Evolutionary conservation across 2,888 invertebrate genomes (phyloP).

Genomic region (Cerastis rubricosa): DNA sequence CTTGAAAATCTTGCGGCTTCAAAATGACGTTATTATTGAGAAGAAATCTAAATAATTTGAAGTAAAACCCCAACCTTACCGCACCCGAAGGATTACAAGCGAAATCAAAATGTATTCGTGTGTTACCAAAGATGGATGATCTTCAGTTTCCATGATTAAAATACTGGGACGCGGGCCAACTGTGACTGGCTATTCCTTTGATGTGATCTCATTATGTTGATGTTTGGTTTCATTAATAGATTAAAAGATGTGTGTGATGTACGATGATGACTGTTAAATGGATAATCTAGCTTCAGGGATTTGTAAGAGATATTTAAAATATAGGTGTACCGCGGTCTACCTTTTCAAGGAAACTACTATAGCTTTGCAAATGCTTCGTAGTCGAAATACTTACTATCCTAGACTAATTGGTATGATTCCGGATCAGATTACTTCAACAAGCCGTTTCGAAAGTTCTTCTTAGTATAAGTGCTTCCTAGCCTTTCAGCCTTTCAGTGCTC

Average conservation of each 20-base stretch:
- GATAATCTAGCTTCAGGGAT: background rate
- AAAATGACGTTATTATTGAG: slow-evolving; percentile 10
- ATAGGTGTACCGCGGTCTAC: background rate
- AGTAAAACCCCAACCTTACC: slow-evolving; percentile 45
- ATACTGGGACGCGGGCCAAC: slow-evolving; percentile 50
- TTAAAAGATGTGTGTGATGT: slow-evolving; percentile 45
- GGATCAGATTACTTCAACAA: background rate
- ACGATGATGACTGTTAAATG: slow-evolving; percentile 20
- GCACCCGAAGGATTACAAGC: slow-evolving; percentile 59
- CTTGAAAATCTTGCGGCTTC: background rate
- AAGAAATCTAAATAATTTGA: slow-evolving; percentile 30
- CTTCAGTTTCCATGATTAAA: slow-evolving; percentile 6
- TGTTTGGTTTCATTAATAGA: slow-evolving; percentile 53
- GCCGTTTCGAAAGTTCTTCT: background rate
- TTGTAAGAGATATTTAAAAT: background rate
- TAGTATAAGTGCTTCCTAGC: background rate
- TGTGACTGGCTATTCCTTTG: slow-evolving; percentile 54
- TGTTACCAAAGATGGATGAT: slow-evolving; percentile 57
- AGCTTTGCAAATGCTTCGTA: background rate
- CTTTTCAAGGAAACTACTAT: background rate
- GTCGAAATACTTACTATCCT: background rate
- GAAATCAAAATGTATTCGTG: slow-evolving; percentile 61
- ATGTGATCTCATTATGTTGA: slow-evolving; percentile 56
- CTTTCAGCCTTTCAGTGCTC: too few species aligned
- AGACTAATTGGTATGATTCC: background rate